Evolutionary conservation across 2,113 vertebrate species (phyloP).

Genomic region (Gallinago paraguaiae): DNA sequence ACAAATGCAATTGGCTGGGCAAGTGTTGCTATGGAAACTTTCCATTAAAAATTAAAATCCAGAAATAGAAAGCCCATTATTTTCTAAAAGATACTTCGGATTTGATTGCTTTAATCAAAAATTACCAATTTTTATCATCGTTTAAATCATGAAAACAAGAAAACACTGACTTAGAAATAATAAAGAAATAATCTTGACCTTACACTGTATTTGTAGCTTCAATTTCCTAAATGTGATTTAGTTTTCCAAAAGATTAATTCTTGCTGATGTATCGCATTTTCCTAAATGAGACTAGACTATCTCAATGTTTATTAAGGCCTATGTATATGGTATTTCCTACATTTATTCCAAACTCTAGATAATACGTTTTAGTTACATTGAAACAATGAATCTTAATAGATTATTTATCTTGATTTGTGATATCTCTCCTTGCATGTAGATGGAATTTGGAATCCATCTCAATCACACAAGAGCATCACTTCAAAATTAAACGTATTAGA

Average conservation of each 20-base stretch:
- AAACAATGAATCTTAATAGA: neutral
- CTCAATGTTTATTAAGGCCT: neutral
- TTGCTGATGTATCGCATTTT: neutral
- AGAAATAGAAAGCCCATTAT: neutral
- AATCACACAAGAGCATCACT: neutral
- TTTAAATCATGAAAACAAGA: neutral
- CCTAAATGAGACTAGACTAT: neutral
- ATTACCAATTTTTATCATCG: neutral
- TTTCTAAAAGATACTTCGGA: neutral
- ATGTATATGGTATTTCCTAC: neutral
- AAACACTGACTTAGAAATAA: neutral
- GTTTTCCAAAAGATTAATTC: neutral
- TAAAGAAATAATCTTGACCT: neutral
- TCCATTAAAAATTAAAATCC: neutral
- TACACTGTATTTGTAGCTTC: neutral
- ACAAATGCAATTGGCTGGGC: neutral
- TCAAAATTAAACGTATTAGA: neutral
- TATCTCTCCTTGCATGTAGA: neutral
- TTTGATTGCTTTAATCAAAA: neutral
- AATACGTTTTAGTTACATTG: neutral
- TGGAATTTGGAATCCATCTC: neutral
- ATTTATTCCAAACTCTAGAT: neutral
- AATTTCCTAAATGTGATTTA: neutral
- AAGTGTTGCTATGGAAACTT: neutral
- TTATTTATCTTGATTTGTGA: neutral